A percentile compares a stretch with the other conserved stretches of the same genome.
Conservation (phyloP, 1,140 invertebrate species). For the Euborellia annulipes region DNA sequence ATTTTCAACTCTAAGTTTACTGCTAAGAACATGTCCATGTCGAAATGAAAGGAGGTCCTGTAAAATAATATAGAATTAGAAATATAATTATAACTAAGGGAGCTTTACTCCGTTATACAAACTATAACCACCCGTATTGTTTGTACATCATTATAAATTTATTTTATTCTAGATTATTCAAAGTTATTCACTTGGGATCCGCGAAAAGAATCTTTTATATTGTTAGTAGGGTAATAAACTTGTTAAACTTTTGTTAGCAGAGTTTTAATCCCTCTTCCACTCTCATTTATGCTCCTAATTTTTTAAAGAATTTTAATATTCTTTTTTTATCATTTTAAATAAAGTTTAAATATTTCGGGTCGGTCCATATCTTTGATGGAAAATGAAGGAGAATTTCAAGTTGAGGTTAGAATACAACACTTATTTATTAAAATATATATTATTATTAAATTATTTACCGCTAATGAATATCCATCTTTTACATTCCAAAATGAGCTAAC, state of each 20-base stretch:
- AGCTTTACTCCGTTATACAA: neutral
- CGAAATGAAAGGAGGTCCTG: conserved; percentile 54
- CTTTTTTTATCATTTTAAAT: too few species aligned
- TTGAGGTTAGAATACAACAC: too few species aligned
- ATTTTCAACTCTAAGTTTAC: conserved; percentile 47
- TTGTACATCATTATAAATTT: neutral
- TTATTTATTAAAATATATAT: neutral
- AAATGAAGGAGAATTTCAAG: too few species aligned
- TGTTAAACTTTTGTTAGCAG: too few species aligned
- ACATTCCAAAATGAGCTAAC: conserved; percentile 35
- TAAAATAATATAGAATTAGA: conserved; percentile 13
- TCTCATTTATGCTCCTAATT: too few species aligned
- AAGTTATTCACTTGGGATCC: neutral
- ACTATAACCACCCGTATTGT: neutral
- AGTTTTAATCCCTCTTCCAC: too few species aligned
- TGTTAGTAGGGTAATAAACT: too few species aligned
- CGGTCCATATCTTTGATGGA: too few species aligned
- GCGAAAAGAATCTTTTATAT: too few species aligned
- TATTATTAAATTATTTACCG: conserved; percentile 20
- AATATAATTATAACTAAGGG: neutral
- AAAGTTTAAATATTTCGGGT: too few species aligned
- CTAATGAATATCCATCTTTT: conserved; percentile 37
- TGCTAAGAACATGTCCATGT: conserved; percentile 54
- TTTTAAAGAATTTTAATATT: too few species aligned
- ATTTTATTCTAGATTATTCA: neutral